Percentiles rank a stretch among this genome's conserved stretches.
These are phyloP conservation scores for Mirza zaza DNA, from an alignment of 2,113 vertebrate species.

Conservation along the genomic window DNA sequence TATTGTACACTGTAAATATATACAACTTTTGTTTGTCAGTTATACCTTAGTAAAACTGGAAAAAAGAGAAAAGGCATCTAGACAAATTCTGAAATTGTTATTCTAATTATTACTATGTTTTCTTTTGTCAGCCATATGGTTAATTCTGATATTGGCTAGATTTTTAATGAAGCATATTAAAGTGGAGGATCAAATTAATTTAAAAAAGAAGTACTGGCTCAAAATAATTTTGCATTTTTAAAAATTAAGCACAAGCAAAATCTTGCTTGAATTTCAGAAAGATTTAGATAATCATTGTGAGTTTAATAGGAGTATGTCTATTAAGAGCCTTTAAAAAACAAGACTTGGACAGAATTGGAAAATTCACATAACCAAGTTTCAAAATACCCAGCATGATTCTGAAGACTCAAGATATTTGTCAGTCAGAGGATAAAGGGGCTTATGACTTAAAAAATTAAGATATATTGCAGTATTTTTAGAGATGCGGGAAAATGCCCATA, in stretches of 20 bases:
- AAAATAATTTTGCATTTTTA: conserved; percentile 33
- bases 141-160: conserved; percentile 22
- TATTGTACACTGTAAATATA: neutral
- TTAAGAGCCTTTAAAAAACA: conserved; percentile 16
- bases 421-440: conserved; percentile 10
- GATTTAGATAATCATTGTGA: conserved; percentile 23
- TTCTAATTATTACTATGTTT: conserved; percentile 35
- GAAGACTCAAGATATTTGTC: conserved; percentile 37
- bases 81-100: conserved; percentile 9
- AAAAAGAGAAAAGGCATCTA: neutral
- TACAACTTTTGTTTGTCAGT: neutral
- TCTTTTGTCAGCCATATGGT: neutral
- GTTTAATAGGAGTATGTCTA: neutral
- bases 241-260: conserved; percentile 10
- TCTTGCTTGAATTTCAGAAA: conserved; percentile 40
- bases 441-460: conserved; percentile 53
- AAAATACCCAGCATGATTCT: conserved; percentile 18
- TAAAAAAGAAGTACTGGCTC: neutral
- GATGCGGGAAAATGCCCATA: neutral
- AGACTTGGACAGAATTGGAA: conserved; percentile 44
- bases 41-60: neutral
- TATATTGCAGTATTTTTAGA: conserved; percentile 16
- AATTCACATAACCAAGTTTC: conserved; percentile 30
- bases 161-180: conserved; percentile 39
- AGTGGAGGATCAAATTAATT: neutral